Conservation (phyloP, 1,140 invertebrate genomes). For the Grapholita molesta region DNA sequence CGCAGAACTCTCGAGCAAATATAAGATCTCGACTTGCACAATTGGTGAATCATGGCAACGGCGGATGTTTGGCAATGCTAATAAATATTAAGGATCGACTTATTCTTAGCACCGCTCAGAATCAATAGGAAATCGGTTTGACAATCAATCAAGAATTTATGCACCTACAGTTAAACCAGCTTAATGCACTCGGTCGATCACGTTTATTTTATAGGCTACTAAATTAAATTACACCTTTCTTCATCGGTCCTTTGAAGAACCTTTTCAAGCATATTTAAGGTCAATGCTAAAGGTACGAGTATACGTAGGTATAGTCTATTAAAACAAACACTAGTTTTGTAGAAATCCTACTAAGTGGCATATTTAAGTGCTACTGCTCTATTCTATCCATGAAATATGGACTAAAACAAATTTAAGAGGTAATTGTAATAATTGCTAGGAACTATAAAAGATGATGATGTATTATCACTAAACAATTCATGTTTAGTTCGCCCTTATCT, state of each 20-base stretch:
- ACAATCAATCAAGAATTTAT: neutral
- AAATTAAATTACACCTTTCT: no score
- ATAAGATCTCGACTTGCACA: conserved; percentile 25
- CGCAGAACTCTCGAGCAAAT: conserved; percentile 10
- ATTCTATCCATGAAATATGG: no score
- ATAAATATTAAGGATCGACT: conserved; percentile 46
- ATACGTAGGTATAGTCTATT: no score
- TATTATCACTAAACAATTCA: neutral
- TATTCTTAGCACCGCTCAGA: neutral
- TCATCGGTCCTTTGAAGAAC: no score
- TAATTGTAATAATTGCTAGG: no score
- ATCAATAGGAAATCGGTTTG: neutral
- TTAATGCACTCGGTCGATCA: neutral
- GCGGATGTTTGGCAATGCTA: conserved; percentile 42
- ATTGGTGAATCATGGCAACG: conserved; percentile 42
- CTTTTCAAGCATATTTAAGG: no score
- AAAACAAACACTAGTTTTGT: no score
- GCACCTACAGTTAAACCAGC: neutral
- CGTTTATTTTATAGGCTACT: no score
- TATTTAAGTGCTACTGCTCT: no score
- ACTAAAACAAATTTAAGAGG: no score
- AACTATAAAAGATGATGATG: neutral
- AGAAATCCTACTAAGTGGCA: no score
- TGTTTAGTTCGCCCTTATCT: neutral
- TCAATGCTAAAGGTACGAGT: no score